Conservation (phyloP, 1,140 invertebrate species). For the Solen grandis region DNA sequence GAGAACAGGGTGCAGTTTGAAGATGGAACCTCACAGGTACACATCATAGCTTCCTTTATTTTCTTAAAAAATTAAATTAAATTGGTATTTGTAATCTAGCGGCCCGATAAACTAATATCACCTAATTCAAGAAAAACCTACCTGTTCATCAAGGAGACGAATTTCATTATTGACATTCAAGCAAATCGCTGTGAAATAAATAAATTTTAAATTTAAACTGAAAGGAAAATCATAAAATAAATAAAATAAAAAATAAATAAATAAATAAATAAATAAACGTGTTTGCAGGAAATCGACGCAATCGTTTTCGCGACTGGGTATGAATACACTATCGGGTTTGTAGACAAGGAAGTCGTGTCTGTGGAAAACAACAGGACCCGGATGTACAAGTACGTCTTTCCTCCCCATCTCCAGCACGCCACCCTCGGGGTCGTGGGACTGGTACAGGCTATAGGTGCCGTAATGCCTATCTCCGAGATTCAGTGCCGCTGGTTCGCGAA, state of each 20-base stretch:
- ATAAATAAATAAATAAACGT: too few species aligned
- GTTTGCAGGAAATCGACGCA: constrained; percentile 72
- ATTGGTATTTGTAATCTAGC: too few species aligned
- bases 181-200: too few species aligned
- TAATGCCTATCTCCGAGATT: constrained; percentile 83
- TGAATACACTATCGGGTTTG: constrained; percentile 74
- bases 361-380: constrained; percentile 77
- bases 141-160: too few species aligned
- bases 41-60: too few species aligned
- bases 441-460: constrained; percentile 83
- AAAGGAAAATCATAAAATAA: too few species aligned
- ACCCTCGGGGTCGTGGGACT: constrained; percentile 83
- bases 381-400: constrained; percentile 83
- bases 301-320: constrained; percentile 79
- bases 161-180: too few species aligned
- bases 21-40: constrained; percentile 28
- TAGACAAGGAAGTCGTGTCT: constrained; percentile 65
- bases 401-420: constrained; percentile 76
- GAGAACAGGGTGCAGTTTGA: constrained; percentile 74
- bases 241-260: too few species aligned
- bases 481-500: constrained; percentile 81
- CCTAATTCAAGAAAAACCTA: too few species aligned
- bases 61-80: too few species aligned
- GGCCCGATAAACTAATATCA: too few species aligned
- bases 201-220: too few species aligned